Evolutionary conservation across 2,888 invertebrate genomes (phyloP), one percentile per base, ranked within the genome.

Genomic region (Brenthis daphne): DNA sequence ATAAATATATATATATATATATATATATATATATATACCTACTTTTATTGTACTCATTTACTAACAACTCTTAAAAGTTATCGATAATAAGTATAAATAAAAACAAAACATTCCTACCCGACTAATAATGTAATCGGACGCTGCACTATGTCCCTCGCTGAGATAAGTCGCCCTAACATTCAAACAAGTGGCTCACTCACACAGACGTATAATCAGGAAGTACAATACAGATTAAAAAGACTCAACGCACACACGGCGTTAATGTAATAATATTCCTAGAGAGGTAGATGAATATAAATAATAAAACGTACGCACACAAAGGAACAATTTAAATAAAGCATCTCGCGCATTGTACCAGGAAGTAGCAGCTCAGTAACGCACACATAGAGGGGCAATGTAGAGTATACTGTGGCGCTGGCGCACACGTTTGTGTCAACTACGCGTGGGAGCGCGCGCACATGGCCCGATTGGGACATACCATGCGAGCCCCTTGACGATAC

Each of bases 381-480:
- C 89, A 89, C 88, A 85, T 78, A 78, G 80, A 80, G 77, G 75
- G 79, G 82, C 63, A 57, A 37, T 57, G 67, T 65, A 63, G 64
- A 54, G 82, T 64, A 81, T 83, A 78, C 83, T 83, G 86, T 84
- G 86, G 90, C 90, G 89, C 89, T 84, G 84, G 89, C 90, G 89
- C 91, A 92, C 92, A 91, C 91, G 88, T 84, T 87, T 81, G 85
- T 83, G 87, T 79, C 81, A 77, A 78, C 92, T 87, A 85, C 87
- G 92, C 92, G 92, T 92, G 92, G 92, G 92, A 92, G 87, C 90
- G 91, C 83, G 86, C 87, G 90, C 91, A 91, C 90, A 92, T 91
- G 92, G 91, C 90, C 87, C 87, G 87, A 88, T 89, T 88, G 91
- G 90, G 90, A 88, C 89, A 89, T 86, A 88, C 86, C 87, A 82